These are phyloP conservation scores for Myathropa florea DNA, from an alignment of 2,888 invertebrate genomes.

Conservation along the genomic window DNA sequence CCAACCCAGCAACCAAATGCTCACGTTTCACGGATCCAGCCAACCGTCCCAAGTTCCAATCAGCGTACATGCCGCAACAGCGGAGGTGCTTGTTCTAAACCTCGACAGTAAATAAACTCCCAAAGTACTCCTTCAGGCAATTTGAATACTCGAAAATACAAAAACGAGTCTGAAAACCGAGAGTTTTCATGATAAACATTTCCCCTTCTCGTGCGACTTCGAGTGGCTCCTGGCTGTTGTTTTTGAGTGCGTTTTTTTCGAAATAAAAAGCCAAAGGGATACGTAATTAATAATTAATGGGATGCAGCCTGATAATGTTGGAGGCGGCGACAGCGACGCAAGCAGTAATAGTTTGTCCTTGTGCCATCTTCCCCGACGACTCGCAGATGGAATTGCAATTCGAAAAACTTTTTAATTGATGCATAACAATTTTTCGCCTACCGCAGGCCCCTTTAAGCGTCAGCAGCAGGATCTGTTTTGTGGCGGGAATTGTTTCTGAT, in stretches of 20 bases:
- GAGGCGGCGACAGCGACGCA: background rate
- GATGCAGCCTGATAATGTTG: constrained; percentile 11
- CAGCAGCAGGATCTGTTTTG: constrained; percentile 18
- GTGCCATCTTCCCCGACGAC: background rate
- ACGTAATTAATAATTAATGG: constrained; percentile 65
- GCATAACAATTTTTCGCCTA: constrained; percentile 56
- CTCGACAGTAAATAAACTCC: background rate
- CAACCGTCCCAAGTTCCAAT: constrained; percentile 3
- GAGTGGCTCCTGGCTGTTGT: constrained; percentile 25
- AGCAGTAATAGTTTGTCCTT: constrained; percentile 18
- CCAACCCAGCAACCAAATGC: background rate
- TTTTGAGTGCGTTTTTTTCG: background rate
- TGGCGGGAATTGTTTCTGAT: constrained; percentile 44
- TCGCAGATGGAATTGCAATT: constrained; percentile 27
- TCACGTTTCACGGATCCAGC: background rate
- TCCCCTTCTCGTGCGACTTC: background rate
- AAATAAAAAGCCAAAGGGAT: constrained; percentile 42
- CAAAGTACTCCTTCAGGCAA: constrained; percentile 2
- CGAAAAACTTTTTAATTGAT: constrained; percentile 63
- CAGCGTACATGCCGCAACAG: constrained; percentile 2
- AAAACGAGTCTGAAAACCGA: constrained; percentile 20
- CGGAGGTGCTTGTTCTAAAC: background rate
- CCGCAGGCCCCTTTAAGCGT: constrained; percentile 45
- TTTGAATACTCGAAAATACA: constrained; percentile 25
- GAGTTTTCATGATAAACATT: constrained; percentile 21